Percentiles rank a stretch among this genome's conserved stretches.
phyloP scores from a whole-genome alignment of 1,140 invertebrate species.

The Danaus melanippus region DNA sequence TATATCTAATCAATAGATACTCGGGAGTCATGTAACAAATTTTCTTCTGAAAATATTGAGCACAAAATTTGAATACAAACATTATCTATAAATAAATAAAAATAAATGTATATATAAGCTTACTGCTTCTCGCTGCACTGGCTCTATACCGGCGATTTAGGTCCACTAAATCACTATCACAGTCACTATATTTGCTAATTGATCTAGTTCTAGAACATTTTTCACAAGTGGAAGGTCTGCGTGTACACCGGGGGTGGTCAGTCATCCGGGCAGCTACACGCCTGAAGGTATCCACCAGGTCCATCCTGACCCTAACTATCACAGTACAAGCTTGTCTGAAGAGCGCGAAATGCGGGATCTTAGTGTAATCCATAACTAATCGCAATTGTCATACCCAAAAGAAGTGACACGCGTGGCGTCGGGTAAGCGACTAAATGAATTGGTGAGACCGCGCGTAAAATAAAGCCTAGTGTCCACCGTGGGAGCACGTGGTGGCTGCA shows the following conservation, averaged over 20 bases:
- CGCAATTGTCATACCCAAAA: conserved; percentile 58
- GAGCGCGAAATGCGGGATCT: conserved; percentile 48
- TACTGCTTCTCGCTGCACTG: conserved; percentile 57
- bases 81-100: not conserved
- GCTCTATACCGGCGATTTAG: conserved; percentile 49
- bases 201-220: conserved; percentile 58
- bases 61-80: no score
- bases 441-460: conserved; percentile 56
- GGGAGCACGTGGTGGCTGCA: conserved; percentile 40
- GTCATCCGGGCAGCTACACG: conserved; percentile 24
- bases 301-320: conserved; percentile 58
- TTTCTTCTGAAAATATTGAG: no score
- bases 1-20: no score
- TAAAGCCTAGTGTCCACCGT: conserved; percentile 48
- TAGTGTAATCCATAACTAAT: conserved; percentile 56
- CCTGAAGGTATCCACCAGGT: conserved; percentile 30
- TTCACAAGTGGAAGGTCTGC: conserved; percentile 48
- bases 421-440: conserved; percentile 62
- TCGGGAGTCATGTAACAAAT: no score
- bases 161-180: conserved; percentile 62
- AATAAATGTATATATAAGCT: conserved; percentile 28
- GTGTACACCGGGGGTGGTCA: conserved; percentile 24
- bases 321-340: conserved; percentile 51
- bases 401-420: conserved; percentile 56
- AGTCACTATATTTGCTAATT: conserved; percentile 59